Percentiles rank a stretch among this genome's conserved stretches.
Evolutionary conservation across 2,888 invertebrate genomes (phyloP).

Genomic region (Gibbula magus): DNA sequence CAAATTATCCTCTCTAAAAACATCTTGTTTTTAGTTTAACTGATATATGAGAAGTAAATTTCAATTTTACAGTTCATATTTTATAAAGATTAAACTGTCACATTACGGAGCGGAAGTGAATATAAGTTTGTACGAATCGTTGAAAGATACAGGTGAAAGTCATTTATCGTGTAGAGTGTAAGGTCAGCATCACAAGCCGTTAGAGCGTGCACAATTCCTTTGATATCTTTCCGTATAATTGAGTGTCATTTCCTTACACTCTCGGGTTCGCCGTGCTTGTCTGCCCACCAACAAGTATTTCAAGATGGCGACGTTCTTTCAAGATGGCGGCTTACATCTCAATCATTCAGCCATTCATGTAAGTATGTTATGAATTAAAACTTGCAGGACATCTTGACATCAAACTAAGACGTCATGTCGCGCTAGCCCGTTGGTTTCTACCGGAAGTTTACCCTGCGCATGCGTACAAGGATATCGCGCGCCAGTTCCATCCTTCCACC

Average conservation of each 20-base stretch:
- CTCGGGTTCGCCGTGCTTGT: not conserved
- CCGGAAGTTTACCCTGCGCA: not conserved
- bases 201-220: not conserved
- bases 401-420: not conserved
- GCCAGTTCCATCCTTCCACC: constrained; percentile 1
- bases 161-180: not conserved
- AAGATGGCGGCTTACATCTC: no score
- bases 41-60: no score
- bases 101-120: no score
- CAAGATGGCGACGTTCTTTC: not conserved
- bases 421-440: not conserved
- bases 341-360: no score
- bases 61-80: no score
- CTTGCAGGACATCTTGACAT: not conserved
- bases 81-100: no score
- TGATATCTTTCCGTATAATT: constrained; percentile 8
- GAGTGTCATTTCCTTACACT: constrained; percentile 5
- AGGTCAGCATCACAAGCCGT: not conserved
- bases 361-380: no score
- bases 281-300: constrained; percentile 5
- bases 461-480: not conserved
- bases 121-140: no score
- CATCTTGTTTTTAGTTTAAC: no score
- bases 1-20: no score
- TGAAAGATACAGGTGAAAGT: constrained; percentile 1